Percentiles rank a stretch among this genome's conserved stretches.
These are phyloP conservation scores for Polia nebulosa DNA, from an alignment of 2,888 invertebrate genomes.

Conservation along the genomic window DNA sequence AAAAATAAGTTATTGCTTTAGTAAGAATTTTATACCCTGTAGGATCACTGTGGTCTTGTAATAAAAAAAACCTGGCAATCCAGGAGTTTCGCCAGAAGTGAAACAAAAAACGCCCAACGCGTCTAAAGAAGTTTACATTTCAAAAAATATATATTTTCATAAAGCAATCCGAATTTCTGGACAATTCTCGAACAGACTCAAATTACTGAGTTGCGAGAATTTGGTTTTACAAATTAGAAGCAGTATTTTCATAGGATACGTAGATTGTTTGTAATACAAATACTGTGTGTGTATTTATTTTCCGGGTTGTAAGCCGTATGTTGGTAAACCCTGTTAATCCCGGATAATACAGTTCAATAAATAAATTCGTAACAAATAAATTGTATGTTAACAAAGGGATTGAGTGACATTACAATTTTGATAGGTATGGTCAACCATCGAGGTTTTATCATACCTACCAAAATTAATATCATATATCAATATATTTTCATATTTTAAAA, in stretches of 20 bases:
- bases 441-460: too few relatives aligned
- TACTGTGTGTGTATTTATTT: background rate
- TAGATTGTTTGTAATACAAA: constrained; percentile 12
- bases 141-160: constrained; percentile 23
- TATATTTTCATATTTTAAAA: background rate
- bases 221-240: constrained; percentile 7
- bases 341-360: background rate
- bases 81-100: too few relatives aligned
- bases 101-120: too few relatives aligned
- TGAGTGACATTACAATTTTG: background rate
- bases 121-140: too few relatives aligned
- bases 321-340: background rate
- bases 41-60: background rate
- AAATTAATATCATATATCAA: too few relatives aligned
- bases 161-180: constrained; percentile 30
- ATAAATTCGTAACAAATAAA: background rate
- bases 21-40: background rate
- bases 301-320: background rate
- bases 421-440: background rate
- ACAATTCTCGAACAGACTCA: constrained; percentile 6
- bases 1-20: background rate
- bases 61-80: too few relatives aligned
- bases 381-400: background rate
- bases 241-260: constrained; percentile 11
- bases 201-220: constrained; percentile 29